Evolutionary conservation across 2,888 invertebrate genomes (phyloP).

Genomic region (Eucriotettix oculatus): DNA sequence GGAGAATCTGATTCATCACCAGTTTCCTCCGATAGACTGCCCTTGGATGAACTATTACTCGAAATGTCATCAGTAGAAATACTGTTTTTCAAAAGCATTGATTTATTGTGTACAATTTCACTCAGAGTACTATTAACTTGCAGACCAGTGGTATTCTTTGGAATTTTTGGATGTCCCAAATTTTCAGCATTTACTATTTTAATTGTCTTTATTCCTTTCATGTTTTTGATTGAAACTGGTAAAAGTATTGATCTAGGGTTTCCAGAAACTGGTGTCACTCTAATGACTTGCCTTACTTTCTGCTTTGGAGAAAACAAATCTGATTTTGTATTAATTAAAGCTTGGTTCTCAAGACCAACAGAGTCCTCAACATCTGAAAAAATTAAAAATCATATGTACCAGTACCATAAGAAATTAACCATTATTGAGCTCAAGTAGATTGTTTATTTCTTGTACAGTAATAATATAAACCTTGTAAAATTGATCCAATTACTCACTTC

Average conservation of each 20-base stretch:
- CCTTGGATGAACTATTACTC: slow-evolving; percentile 1
- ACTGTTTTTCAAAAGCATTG: slow-evolving; percentile 1
- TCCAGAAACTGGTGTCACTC: slow-evolving; percentile 24
- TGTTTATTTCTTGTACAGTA: background rate
- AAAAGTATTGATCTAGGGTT: slow-evolving; percentile 47
- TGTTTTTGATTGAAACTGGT: slow-evolving; percentile 49
- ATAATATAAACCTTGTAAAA: too few species aligned
- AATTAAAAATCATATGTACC: too few species aligned
- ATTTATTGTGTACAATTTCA: background rate
- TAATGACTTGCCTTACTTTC: slow-evolving; percentile 12
- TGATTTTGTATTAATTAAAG: too few species aligned
- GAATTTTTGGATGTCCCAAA: slow-evolving; percentile 23
- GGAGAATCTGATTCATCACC: slow-evolving; percentile 22
- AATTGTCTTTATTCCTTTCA: slow-evolving; percentile 52
- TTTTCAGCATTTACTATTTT: slow-evolving; percentile 47
- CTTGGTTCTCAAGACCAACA: too few species aligned
- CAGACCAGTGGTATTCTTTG: background rate
- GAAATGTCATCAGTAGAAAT: background rate
- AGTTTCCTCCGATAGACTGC: slow-evolving; percentile 18
- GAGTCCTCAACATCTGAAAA: too few species aligned
- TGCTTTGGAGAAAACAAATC: too few species aligned
- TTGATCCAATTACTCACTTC: too few species aligned
- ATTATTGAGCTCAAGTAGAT: too few species aligned
- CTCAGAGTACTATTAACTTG: background rate
- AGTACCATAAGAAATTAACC: too few species aligned